These are phyloP conservation scores for Cepphus grylle DNA, from an alignment of 2,113 vertebrate genomes.

Conservation along the genomic window DNA sequence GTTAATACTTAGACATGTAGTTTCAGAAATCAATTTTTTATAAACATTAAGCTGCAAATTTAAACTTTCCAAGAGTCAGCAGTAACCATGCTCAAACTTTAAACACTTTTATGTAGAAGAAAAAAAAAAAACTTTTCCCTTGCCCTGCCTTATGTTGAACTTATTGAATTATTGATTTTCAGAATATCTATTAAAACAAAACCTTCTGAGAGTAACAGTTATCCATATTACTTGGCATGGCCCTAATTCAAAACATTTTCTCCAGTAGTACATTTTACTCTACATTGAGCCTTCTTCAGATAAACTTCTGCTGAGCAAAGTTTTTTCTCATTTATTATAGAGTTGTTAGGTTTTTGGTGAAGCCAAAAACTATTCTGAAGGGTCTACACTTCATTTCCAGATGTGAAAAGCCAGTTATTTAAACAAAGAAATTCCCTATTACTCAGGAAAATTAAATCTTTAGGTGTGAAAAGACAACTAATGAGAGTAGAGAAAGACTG, in stretches of 20 bases:
- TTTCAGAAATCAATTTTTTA: background rate
- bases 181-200: background rate
- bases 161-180: background rate
- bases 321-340: background rate
- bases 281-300: background rate
- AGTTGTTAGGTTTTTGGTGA: background rate
- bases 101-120: background rate
- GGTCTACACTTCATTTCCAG: background rate
- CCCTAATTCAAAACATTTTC: background rate
- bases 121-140: background rate
- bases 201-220: background rate
- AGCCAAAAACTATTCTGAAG: background rate
- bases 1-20: background rate
- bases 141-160: background rate
- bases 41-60: background rate
- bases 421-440: background rate
- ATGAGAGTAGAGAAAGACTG: background rate
- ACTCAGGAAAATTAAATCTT: background rate
- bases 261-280: background rate
- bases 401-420: background rate
- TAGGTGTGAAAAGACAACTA: background rate
- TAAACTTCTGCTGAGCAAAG: background rate
- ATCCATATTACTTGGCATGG: background rate
- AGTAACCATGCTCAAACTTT: background rate
- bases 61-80: background rate